Conservation (phyloP, 2,888 invertebrate genomes). For the Idaea dimidiata region DNA sequence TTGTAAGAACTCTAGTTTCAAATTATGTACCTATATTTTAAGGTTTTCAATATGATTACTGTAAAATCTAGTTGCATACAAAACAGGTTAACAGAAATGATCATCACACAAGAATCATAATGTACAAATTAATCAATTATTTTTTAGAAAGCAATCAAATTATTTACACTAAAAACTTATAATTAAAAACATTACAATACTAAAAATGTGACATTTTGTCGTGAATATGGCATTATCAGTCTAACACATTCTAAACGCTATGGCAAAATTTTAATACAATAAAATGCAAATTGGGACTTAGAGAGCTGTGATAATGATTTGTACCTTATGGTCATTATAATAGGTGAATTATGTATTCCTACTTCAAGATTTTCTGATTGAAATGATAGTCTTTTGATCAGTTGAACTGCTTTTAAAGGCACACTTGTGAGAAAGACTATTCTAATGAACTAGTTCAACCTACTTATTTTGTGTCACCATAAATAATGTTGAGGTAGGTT, state of each 20-base stretch:
- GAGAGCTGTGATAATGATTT: slow-evolving; percentile 1
- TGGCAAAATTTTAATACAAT: slow-evolving; percentile 19
- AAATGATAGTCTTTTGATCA: not conserved
- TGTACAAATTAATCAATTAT: not conserved
- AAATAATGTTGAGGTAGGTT: slow-evolving; percentile 28
- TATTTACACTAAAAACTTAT: not conserved
- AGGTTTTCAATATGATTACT: not conserved
- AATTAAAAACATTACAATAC: slow-evolving; percentile 18
- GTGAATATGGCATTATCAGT: slow-evolving; percentile 32
- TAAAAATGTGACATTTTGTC: slow-evolving; percentile 29
- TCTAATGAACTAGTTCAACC: slow-evolving; percentile 23
- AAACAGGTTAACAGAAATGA: not conserved
- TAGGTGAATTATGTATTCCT: not conserved
- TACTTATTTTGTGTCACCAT: slow-evolving; percentile 22
- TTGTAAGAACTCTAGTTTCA: too few relatives aligned
- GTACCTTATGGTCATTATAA: not conserved
- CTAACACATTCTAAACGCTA: slow-evolving; percentile 26
- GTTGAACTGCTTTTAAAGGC: not conserved
- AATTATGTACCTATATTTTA: too few relatives aligned
- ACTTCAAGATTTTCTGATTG: slow-evolving; percentile 2
- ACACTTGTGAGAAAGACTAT: slow-evolving; percentile 2
- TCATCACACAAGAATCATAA: not conserved
- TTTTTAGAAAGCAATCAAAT: not conserved
- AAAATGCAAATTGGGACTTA: not conserved
- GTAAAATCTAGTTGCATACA: not conserved